Conservation (phyloP, 1,140 invertebrate species). For the Bombus sibiricus region DNA sequence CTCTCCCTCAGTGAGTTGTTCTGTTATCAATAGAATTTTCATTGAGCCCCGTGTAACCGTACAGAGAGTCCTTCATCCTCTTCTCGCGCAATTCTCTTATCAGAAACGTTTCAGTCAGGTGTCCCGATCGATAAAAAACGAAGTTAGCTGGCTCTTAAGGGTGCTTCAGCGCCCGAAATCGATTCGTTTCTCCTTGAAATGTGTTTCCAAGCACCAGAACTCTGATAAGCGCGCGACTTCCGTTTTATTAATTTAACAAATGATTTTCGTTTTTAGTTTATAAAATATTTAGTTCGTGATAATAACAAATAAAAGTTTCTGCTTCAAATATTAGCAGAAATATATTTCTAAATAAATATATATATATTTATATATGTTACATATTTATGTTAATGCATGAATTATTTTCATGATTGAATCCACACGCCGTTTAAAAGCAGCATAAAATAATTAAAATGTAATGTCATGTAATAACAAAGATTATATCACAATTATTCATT, state of each 20-base stretch:
- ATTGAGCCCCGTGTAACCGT: constrained; percentile 28
- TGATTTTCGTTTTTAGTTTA: neutral
- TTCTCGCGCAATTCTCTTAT: constrained; percentile 25
- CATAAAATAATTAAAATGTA: neutral
- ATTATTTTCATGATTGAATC: too few species aligned
- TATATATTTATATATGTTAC: too few species aligned
- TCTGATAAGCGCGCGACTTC: neutral
- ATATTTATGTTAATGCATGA: too few species aligned
- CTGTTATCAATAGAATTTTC: constrained; percentile 51
- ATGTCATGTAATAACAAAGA: neutral
- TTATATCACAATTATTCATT: neutral
- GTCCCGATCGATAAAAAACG: constrained; percentile 26
- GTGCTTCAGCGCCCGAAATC: neutral
- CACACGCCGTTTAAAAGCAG: neutral
- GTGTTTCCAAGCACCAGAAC: neutral
- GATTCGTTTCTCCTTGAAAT: constrained; percentile 11
- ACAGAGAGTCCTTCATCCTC: constrained; percentile 23
- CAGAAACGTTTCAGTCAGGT: constrained; percentile 1
- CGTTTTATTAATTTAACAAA: neutral
- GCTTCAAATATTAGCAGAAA: too few species aligned
- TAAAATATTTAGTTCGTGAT: neutral
- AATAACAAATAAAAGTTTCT: too few species aligned
- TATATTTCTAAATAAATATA: too few species aligned
- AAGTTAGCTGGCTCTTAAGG: neutral
- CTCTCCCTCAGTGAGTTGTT: constrained; percentile 24